Base-by-base conservation (phyloP, 92 coral and sea anemone species). In the Epizoanthus illoricatus region DNA sequence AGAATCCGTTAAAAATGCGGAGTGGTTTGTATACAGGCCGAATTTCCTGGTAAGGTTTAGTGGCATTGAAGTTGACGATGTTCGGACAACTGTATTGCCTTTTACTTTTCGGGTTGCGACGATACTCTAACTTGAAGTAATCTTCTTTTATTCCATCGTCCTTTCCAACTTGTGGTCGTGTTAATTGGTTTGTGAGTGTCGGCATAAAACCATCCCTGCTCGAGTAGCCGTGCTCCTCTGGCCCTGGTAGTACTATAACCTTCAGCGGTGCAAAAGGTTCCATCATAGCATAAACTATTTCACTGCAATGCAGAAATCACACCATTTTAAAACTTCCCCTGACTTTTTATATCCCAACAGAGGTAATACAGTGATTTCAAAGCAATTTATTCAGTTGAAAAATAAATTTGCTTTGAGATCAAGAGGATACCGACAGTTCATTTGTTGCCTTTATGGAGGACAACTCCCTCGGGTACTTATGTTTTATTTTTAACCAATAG, bases 1-100 rank as follows among this genome's bases (percentile, higher is more conserved):
- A 96, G 85, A 96, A 96, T 1, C 99, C 99, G 81, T 96, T 92
- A 56, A 93, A 88, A 23, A 94, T 94, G 17, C 98, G 80, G 19
- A 85, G 86, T 18, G 96, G 98, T 79, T 82, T 89, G 87, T 94
- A 85, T 40, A 79, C 75, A 10, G 90, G 91, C 4, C 75, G 90
- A 43, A 86, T 81, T 69, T 96, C 92, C 9, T 87, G 85, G 70
- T 65, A 80, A 21, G 86, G 89, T 45, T 88, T 91, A 15, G 85
- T 82, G 55, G 90, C 62, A 75, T 88, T 89, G 57, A 96, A 85
- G 71, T 96, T 97, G 18, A 96, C 85, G 69, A 96, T 93, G 17
- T 64, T 91, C 4, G 99, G 99, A 63, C 98, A 96, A 66, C 90
- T 85, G 67, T 86, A 91, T 62, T 91, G 87, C 13, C 90, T 87